Conservation (phyloP, 1,140 invertebrate species). For the Temnothorax curvispinosus region DNA sequence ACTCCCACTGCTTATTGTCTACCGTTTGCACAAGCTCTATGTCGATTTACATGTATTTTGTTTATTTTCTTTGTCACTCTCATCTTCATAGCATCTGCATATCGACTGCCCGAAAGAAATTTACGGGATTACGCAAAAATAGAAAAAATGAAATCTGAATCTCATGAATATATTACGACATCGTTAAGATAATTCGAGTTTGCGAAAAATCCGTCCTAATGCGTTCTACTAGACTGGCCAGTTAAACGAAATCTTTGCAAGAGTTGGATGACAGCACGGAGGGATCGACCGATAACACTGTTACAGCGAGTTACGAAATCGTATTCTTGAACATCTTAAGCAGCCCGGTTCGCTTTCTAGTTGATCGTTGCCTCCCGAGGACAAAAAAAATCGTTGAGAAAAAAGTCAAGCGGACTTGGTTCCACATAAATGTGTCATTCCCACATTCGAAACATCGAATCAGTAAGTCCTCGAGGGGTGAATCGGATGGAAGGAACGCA, state of each 20-base stretch:
- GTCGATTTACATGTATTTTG: not conserved
- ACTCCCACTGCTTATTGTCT: too few species aligned
- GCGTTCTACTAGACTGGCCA: not conserved
- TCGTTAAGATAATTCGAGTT: not conserved
- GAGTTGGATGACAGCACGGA: not conserved
- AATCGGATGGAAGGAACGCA: too few species aligned
- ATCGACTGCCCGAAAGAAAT: not conserved
- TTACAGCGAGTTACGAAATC: not conserved
- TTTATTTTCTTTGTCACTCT: not conserved
- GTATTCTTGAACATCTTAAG: too few species aligned
- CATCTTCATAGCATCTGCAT: not conserved
- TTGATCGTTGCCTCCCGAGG: not conserved
- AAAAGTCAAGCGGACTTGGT: not conserved
- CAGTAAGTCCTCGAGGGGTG: not conserved
- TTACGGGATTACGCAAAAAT: not conserved
- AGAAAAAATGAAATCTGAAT: not conserved
- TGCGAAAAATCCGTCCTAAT: not conserved
- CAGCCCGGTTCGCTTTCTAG: not conserved
- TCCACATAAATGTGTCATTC: not conserved
- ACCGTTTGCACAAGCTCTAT: too few species aligned
- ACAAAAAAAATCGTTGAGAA: not conserved
- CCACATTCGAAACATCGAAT: not conserved
- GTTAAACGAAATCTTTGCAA: not conserved
- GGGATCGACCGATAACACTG: not conserved
- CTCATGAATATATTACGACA: not conserved